Conservation (phyloP, 2,113 vertebrate genomes). For the Aldabrachelys gigantea region DNA sequence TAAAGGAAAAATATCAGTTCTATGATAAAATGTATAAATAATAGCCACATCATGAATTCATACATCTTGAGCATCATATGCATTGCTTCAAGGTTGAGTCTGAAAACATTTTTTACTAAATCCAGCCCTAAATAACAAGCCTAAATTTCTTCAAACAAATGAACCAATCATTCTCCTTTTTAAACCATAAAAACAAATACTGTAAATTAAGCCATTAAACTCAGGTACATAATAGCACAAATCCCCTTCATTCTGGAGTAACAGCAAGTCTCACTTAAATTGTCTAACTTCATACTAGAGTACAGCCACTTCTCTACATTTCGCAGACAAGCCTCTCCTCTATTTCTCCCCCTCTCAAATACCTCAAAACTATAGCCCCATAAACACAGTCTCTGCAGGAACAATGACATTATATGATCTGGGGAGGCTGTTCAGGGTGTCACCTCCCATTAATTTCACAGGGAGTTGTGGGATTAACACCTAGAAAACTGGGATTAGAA, state of each 20-base stretch:
- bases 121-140: neutral
- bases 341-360: neutral
- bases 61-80: rapidly evolving
- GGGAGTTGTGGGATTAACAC: neutral
- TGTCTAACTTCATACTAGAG: neutral
- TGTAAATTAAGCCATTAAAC: neutral
- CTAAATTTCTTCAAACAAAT: neutral
- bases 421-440: neutral
- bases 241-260: neutral
- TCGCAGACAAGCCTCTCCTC: neutral
- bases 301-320: neutral
- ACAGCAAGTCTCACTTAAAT: neutral
- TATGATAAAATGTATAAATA: neutral
- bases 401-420: rapidly evolving
- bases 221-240: neutral
- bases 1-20: neutral
- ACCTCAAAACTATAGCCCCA: neutral
- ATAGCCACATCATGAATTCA: neutral
- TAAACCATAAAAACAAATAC: neutral
- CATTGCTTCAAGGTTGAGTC: neutral
- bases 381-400: neutral
- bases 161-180: neutral
- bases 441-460: neutral
- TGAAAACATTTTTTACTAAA: neutral
- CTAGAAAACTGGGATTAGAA: neutral